Percentiles rank a stretch among this genome's conserved stretches.
These are phyloP conservation scores for Rousettus leschenaultii DNA, from an alignment of 2,113 vertebrate genomes.

Conservation along the genomic window DNA sequence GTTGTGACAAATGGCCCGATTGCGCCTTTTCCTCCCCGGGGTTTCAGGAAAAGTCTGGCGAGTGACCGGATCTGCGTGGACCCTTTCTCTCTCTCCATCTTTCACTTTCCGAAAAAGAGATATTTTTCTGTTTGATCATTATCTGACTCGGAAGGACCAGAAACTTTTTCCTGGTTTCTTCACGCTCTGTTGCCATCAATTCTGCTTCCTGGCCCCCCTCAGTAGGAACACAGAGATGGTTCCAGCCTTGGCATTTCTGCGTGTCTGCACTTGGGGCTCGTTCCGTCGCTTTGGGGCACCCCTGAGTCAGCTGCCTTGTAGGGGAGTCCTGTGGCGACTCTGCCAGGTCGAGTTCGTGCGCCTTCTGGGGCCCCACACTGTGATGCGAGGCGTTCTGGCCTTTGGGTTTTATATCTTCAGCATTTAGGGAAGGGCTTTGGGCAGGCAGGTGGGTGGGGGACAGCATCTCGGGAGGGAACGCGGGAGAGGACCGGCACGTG, in stretches of 20 bases:
- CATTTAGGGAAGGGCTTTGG: not conserved
- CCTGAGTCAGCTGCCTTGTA: not conserved
- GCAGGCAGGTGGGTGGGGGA: not conserved
- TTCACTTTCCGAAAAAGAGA: not conserved
- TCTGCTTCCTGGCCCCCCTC: not conserved
- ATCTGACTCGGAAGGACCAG: not conserved
- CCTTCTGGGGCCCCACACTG: not conserved
- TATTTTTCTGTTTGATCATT: not conserved
- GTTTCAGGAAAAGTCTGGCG: conserved; percentile 40
- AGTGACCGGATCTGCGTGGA: not conserved
- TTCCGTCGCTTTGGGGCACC: not conserved
- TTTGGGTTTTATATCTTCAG: not conserved
- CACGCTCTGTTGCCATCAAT: not conserved
- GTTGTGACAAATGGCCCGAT: not conserved
- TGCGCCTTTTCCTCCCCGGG: not conserved
- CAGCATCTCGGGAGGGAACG: not conserved
- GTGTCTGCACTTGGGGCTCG: not conserved
- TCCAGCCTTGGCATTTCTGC: conserved; percentile 52
- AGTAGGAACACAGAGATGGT: not conserved
- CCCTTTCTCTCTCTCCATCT: conserved; percentile 9
- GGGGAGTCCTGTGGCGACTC: not conserved
- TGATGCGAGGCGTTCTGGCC: not conserved
- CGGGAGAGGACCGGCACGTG: rapidly evolving
- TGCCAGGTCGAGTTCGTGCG: not conserved
- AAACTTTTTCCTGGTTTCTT: not conserved